A percentile compares a stretch with the other conserved stretches of the same genome.
These are phyloP conservation scores for Hippopotamyrus pictus DNA, from an alignment of 2,797 vertebrate species.

Conservation along the genomic window DNA sequence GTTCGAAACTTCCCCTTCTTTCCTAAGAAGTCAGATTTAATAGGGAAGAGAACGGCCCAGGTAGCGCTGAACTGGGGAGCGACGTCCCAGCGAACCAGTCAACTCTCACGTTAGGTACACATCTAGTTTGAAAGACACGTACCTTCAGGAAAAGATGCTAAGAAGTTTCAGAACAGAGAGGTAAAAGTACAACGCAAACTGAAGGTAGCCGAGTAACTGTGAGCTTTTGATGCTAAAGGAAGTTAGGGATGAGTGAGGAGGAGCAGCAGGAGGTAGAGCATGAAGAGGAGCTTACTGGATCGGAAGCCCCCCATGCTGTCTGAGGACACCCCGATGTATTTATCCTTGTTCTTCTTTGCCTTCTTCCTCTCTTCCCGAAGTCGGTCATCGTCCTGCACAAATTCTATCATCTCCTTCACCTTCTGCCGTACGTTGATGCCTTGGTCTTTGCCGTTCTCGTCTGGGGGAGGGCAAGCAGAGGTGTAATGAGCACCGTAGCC, in stretches of 20 bases:
- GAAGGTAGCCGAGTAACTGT: not conserved
- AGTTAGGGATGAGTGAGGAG: not conserved
- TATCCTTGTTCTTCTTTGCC: slow-evolving; percentile 96
- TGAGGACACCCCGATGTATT: slow-evolving; percentile 91
- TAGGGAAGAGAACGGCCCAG: not conserved
- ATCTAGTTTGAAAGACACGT: not conserved
- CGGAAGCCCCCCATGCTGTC: slow-evolving; percentile 81
- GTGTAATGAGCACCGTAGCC: not conserved
- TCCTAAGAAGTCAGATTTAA: not conserved
- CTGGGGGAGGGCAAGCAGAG: slow-evolving; percentile 46
- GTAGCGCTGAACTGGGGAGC: not conserved
- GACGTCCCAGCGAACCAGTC: slow-evolving; percentile 11
- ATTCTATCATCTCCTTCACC: slow-evolving; percentile 92
- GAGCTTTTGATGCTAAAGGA: not conserved
- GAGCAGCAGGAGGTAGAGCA: not conserved
- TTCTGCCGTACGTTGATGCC: slow-evolving; percentile 97
- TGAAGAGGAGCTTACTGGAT: slow-evolving; percentile 70
- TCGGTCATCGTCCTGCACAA: slow-evolving; percentile 89
- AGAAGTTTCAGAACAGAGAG: not conserved
- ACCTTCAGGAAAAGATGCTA: slow-evolving; percentile 3
- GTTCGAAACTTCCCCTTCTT: not conserved
- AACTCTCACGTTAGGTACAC: not conserved
- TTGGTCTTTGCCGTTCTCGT: slow-evolving; percentile 97
- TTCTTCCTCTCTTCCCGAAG: slow-evolving; percentile 95
- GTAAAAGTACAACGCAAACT: not conserved